Base-by-base conservation (phyloP, 1,140 invertebrate genomes). In the Gryon sp. region DNA sequence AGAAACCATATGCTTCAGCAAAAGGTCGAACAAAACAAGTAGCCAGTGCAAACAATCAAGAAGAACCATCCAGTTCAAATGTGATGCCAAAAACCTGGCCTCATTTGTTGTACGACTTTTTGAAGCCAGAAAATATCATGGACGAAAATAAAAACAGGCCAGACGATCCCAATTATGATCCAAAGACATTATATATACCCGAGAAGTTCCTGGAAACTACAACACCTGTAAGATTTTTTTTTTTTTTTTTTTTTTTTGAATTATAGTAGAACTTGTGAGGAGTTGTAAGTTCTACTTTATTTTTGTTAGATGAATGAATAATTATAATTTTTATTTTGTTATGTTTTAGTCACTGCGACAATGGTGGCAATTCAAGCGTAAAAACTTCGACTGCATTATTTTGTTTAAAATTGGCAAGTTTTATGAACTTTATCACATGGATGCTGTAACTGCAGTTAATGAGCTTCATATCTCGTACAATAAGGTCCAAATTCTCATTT, bases 361-460 rank as follows among this genome's bases (percentile, higher is more conserved):
- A 82, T 99, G 98, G 98, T 99, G 99, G 99, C 92, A 94, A 8
- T 89, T 99, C 62, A 99, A 99, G 86, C 90, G 93, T 0, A 86
- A 93, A 30, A 92, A 99, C 87, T 98, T 92, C 87, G 98, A 99
- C 84, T 95, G 95, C 69, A 92, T 99, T 24, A 86, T 99, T 1
- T 99, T 99, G 86, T 99, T 99, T 85, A 99, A 99, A 94, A 93
- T 99, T 73, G 98, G 98, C 1, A 99, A 99, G 89, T 99, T 99
- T 89, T 99, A 99, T 90, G 98, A 99, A 87, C 83, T 99, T 5
- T 99, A 98, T 86, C 97, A 99, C 80, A 99, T 99, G 97, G 99
- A 99, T 91, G 98, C 98, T 32, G 94, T 96, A 6, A 92, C 94
- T 69, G 96, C 93, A 2, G 96, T 98, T 0, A 95, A 95, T 78